Percentiles rank a stretch among this genome's conserved stretches.
Evolutionary conservation across 1,140 invertebrate genomes (phyloP).

Genomic region (Drosophila miranda): DNA sequence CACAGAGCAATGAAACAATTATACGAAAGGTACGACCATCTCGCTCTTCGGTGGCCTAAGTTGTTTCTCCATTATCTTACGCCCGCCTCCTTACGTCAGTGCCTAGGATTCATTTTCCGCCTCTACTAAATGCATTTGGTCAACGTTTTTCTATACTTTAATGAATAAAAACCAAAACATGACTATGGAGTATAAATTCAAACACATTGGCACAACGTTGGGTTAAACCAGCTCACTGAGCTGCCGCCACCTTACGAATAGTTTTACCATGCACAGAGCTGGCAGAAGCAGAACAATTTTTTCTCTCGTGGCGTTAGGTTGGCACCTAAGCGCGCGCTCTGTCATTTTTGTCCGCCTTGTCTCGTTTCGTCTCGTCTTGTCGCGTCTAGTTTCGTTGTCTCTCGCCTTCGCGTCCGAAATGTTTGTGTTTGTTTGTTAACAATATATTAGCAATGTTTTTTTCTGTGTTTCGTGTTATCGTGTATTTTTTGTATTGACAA

Average conservation of each 20-base stretch:
- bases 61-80: too few relatives aligned
- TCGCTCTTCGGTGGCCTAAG: constrained; percentile 18
- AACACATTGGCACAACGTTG: too few relatives aligned
- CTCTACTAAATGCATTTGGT: too few relatives aligned
- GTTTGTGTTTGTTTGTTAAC: constrained; percentile 5
- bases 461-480: background rate
- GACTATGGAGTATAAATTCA: too few relatives aligned
- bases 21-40: constrained; percentile 10
- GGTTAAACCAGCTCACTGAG: too few relatives aligned
- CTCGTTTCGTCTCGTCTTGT: constrained; percentile 37
- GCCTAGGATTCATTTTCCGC: too few relatives aligned
- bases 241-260: background rate
- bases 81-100: too few relatives aligned
- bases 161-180: too few relatives aligned
- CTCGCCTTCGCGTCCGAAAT: background rate
- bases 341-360: constrained; percentile 32
- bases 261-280: constrained; percentile 1
- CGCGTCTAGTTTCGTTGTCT: background rate
- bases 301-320: constrained; percentile 48
- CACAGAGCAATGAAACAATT: too few relatives aligned
- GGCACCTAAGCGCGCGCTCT: constrained; percentile 21
- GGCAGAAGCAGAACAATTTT: constrained; percentile 35
- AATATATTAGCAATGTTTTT: background rate
- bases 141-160: too few relatives aligned
- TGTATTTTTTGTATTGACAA: background rate